Evolutionary conservation across 2,797 vertebrate species (phyloP).

Genomic region (Odontamblyopus rebecca): DNA sequence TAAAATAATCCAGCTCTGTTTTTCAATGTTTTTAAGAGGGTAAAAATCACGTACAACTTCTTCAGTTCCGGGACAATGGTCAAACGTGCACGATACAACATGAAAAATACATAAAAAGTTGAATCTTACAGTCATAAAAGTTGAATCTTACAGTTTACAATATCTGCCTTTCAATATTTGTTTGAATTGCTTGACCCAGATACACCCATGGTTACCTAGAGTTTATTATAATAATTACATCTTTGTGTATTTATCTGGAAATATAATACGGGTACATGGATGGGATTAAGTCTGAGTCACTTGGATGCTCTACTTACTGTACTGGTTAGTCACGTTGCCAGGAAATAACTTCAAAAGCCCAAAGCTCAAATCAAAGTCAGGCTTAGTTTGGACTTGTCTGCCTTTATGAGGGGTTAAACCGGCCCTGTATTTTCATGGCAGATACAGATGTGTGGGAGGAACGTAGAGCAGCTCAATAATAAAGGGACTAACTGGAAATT

Average conservation of each 20-base stretch:
- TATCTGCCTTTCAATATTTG: no score
- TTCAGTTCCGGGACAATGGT: no score
- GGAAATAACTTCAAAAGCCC: conserved; percentile 31
- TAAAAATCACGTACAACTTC: no score
- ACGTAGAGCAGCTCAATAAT: conserved; percentile 24
- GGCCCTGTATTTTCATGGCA: conserved; percentile 15
- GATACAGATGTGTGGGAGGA: conserved; percentile 59
- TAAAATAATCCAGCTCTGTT: no score
- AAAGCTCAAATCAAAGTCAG: not conserved
- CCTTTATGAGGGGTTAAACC: conserved; percentile 5
- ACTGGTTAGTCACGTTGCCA: conserved; percentile 45
- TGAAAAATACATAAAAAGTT: no score
- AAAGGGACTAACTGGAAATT: not conserved
- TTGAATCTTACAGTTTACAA: no score
- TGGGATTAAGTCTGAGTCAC: conserved; percentile 5
- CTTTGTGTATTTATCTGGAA: not conserved
- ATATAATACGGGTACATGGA: not conserved
- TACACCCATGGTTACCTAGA: not conserved
- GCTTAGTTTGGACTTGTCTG: conserved; percentile 29
- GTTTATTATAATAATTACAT: not conserved
- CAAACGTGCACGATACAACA: no score
- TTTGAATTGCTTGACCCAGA: not conserved
- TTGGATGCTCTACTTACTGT: conserved; percentile 10
- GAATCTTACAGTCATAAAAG: no score
- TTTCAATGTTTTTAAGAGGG: no score